Percentiles rank a stretch among this genome's conserved stretches.
Evolutionary conservation across 2,888 invertebrate genomes (phyloP).

Genomic region (Caradrina clavipalpis): DNA sequence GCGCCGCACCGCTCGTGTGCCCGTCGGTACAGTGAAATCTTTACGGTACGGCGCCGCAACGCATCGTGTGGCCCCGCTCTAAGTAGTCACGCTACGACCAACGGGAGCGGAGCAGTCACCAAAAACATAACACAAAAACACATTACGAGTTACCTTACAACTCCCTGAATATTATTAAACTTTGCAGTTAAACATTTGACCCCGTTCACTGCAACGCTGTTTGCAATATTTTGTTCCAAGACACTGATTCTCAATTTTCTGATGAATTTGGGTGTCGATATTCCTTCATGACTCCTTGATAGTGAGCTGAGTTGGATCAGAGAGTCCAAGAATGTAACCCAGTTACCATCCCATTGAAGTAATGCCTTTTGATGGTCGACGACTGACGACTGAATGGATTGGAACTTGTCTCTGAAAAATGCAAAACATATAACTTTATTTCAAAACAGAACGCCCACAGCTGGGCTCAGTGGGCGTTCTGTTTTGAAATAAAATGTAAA

Average conservation of each 20-base stretch:
- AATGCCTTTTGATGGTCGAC: constrained; percentile 56
- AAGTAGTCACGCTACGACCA: too few species aligned
- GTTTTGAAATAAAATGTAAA: too few species aligned
- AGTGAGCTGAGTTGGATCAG: constrained; percentile 68
- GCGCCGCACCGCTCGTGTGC: too few species aligned
- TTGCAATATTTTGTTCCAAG: constrained; percentile 51
- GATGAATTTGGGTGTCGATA: constrained; percentile 68
- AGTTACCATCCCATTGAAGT: constrained; percentile 65
- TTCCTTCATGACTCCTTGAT: constrained; percentile 60
- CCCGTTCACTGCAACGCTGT: constrained; percentile 41
- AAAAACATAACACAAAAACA: too few species aligned
- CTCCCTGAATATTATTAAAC: constrained; percentile 41
- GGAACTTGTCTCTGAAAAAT: constrained; percentile 64
- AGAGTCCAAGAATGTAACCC: constrained; percentile 72
- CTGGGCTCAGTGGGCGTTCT: too few species aligned
- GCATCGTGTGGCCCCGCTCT: too few species aligned
- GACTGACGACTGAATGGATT: constrained; percentile 63
- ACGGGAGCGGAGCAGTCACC: too few species aligned
- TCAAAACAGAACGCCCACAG: too few species aligned
- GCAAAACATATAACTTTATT: neutral
- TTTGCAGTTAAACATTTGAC: constrained; percentile 46
- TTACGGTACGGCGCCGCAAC: too few species aligned
- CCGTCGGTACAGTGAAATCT: too few species aligned
- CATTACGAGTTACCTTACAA: constrained; percentile 55
- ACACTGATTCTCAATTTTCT: constrained; percentile 63